Base-by-base conservation (phyloP, 2,888 invertebrate genomes). In the Chrysopilus asiliformis region DNA sequence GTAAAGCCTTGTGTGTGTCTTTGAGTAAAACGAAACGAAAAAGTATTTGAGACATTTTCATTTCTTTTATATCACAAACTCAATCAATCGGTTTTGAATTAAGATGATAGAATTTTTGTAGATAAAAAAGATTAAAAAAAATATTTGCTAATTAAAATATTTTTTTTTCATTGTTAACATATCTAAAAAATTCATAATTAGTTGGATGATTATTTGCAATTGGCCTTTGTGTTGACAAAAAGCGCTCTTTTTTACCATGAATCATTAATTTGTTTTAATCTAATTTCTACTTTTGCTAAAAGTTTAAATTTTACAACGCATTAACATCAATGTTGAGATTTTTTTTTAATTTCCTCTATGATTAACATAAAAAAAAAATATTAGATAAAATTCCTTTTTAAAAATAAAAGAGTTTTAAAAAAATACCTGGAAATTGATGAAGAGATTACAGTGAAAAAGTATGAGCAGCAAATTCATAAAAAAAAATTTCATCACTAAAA, bases 221-320 rank as follows among this genome's bases (percentile, higher is more conserved):
- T 60, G 60, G 60, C 61, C 60, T 60, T 60, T 60, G 60, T 60
- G 60, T 60, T 61, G 61, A 59, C 56, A 60, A 61, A 60, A 61
- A 61, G 61, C 57, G 60, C 61, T 58, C 55, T 55, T 55, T 53
- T 26, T 26, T n/a, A n/a, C n/a, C n/a, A n/a, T n/a, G n/a, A n/a
- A n/a, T n/a, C n/a, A n/a, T n/a, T n/a, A n/a, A n/a, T n/a, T n/a
- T n/a, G n/a, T n/a, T n/a, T n/a, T n/a, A n/a, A n/a, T n/a, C n/a
- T n/a, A n/a, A n/a, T n/a, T n/a, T n/a, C n/a, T n/a, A n/a, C n/a
- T n/a, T n/a, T n/a, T n/a, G n/a, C n/a, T n/a, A n/a, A n/a, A n/a
- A n/a, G n/a, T n/a, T n/a, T n/a, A n/a, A n/a, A n/a, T n/a, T n/a
- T n/a, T n/a, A n/a, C n/a, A n/a, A n/a, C n/a, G n/a, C n/a, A n/a